Percentiles rank a stretch among this genome's conserved stretches.
phyloP scores from a whole-genome alignment of 1,140 invertebrate genomes.

The Rhagoletis pomonella region DNA sequence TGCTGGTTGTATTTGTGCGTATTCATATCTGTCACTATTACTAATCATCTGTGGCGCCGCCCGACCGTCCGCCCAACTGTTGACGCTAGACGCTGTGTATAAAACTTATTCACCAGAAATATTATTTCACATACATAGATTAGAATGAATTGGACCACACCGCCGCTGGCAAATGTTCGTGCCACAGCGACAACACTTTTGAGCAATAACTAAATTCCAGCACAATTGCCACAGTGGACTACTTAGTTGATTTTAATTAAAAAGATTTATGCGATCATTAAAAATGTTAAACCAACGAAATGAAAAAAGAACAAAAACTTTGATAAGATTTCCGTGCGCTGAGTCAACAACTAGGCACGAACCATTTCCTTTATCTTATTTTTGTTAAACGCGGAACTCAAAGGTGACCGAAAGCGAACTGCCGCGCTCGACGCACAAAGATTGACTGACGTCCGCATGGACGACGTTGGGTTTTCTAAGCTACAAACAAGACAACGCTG shows the following conservation, averaged over 20 bases:
- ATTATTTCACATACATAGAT: constrained; percentile 21
- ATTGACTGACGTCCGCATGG: constrained; percentile 1
- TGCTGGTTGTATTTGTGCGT: background rate
- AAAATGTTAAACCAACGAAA: background rate
- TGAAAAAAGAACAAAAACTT: background rate
- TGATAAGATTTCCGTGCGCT: constrained; percentile 1
- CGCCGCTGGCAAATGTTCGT: background rate
- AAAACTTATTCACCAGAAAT: background rate
- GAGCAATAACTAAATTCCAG: constrained; percentile 29
- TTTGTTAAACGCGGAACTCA: background rate
- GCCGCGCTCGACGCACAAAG: background rate
- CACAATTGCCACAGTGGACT: background rate
- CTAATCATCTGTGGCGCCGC: background rate
- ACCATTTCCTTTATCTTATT: background rate
- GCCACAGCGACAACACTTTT: background rate
- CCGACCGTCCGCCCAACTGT: background rate
- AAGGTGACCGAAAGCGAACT: background rate
- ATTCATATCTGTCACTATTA: background rate
- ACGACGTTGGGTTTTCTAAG: background rate
- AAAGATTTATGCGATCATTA: constrained; percentile 43
- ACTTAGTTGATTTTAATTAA: constrained; percentile 17
- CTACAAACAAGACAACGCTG: background rate
- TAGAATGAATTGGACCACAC: constrained; percentile 24
- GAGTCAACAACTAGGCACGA: background rate
- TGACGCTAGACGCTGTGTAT: background rate